Evolutionary conservation across 2,113 vertebrate species (phyloP), one percentile per base, ranked within the genome.

Genomic region (Pelvicachromis taeniatus): DNA sequence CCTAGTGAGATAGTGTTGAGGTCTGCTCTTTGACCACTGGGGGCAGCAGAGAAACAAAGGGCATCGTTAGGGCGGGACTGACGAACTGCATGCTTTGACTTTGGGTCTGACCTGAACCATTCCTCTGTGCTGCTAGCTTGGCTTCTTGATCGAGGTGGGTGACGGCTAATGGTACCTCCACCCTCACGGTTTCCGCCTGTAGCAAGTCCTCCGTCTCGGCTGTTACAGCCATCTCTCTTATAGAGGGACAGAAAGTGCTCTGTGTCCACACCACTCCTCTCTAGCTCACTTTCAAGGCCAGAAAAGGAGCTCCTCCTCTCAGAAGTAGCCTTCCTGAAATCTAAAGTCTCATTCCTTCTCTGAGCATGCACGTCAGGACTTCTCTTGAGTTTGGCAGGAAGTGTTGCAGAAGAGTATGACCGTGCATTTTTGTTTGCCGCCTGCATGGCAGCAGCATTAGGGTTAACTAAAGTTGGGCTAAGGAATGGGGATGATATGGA

Each of bases 11-110:
- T 17, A 40, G 96, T 95, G 94, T 96, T 97, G 96, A 96, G 96
- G 92, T 95, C 94, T 96, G 96, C 95, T 96, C 97, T 97, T 95
- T 98, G 96, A 94, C 96, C 96, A 97, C 97, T 97, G 96, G 97
- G 96, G 97, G 96, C 96, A 96, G 97, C 96, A 97, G 97, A 97
- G 96, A 96, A 97, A 96, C 96, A 97, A 90, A 98, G 95, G 96
- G 96, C 97, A 95, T 97, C 95, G 90, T 97, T 97, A 96, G 97
- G 91, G 50, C 42, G 86, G 45, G 97, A 95, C 92, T 96, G 91
- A 77, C 89, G 94, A 83, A 94, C 87, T 90, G 91, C 85, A 93
- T 92, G 91, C 79, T 95, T 93, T 78, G 82, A 87, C 52, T 92
- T 92, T 79, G 63, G 87, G 61, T 96, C 95, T 85, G 94, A 88